Base-by-base conservation (phyloP, 2,113 vertebrate genomes). In the Egretta garzetta region DNA sequence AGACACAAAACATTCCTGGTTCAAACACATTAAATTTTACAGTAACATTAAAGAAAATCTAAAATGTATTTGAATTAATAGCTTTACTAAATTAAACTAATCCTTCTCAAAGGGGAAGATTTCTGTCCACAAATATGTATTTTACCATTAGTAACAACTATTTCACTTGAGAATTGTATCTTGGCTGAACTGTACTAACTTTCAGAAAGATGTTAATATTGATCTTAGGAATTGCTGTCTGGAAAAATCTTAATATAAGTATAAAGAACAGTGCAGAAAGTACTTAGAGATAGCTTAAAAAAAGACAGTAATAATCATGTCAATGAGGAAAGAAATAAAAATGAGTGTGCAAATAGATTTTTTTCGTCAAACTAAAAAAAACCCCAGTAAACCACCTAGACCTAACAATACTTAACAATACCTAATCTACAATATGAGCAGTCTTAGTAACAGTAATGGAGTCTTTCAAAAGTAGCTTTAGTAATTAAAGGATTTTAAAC, bases 311-410 rank as follows among this genome's bases (percentile, higher is more conserved):
- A 75, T 19, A 35, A 4, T 23, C 47, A 43, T 33, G 19, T n/a
- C 28, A 81, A 3, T 32, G 11, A 56, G 26, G 22, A 80, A 39
- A 62, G 47, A 88, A 70, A 77, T 52, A 1, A 79, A 71, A 86
- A 81, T 16, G 8, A 27, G 23, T 45, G 4, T 63, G 23, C 14
- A 62, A 89, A 41, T 15, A 41, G 11, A 19, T 33, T 28, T 66
- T 53, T 53, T 56, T 52, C 33, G 22, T 45, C 5, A 1, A 66
- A 80, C 20, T 39, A 73, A 49, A 45, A 89, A 52, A 52, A 75
- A 18, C 26, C 16, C 1, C 41, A 7, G 3, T 9, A 1, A 55
- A 64, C 26, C 60, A 6, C 0, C 4, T 24, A 26, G 7, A n/a
- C 21, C 3, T 74, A 79, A 47, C 3, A 66, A 30, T 45, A 47